Evolutionary conservation across 2,797 vertebrate species (phyloP).

Genomic region (Platyrinchus mystaceus): DNA sequence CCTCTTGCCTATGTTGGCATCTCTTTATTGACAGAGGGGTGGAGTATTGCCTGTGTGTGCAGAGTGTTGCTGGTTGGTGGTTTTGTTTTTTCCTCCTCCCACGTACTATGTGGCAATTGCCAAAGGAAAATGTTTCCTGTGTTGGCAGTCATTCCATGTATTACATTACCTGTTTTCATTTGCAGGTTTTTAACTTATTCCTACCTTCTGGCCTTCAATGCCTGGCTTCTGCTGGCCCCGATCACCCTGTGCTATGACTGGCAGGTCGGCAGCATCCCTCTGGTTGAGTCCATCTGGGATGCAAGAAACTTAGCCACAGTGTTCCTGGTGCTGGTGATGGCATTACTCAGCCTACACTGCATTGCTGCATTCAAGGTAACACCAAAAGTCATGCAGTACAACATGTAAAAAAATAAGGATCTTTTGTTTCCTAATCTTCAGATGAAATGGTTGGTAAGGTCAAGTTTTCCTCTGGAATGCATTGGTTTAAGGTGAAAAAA

Average conservation of each 20-base stretch:
- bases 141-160: background rate
- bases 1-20: background rate
- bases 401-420: background rate
- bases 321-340: conserved; percentile 79
- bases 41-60: background rate
- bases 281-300: conserved; percentile 90
- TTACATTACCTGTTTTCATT: conserved; percentile 11
- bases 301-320: conserved; percentile 83
- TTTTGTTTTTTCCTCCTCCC: background rate
- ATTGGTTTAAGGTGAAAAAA: background rate
- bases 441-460: background rate
- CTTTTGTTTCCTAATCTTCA: background rate
- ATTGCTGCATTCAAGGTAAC: conserved; percentile 85
- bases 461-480: background rate
- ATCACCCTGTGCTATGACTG: conserved; percentile 93
- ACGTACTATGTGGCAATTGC: background rate
- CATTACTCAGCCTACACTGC: conserved; percentile 82
- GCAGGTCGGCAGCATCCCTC: conserved; percentile 96
- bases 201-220: conserved; percentile 93
- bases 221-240: conserved; percentile 91
- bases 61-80: background rate
- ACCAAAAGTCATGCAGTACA: background rate
- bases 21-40: background rate
- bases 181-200: conserved; percentile 90
- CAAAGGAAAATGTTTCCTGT: background rate